Conservation (phyloP, 2,113 vertebrate species). For the Gadus chalcogrammus region DNA sequence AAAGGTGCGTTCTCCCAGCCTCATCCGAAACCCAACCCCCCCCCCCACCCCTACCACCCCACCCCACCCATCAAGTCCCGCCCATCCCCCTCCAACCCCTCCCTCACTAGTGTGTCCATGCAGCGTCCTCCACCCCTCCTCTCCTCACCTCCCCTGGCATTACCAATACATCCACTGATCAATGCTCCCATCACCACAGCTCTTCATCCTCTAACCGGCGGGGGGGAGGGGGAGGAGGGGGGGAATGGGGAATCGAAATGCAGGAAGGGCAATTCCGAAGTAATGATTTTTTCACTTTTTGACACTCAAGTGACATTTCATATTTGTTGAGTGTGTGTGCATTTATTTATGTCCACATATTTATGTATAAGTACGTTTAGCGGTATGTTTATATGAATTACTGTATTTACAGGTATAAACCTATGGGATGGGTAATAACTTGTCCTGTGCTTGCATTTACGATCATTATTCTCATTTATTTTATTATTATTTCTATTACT, state of each 20-base stretch:
- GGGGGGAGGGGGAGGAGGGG: slow-evolving; percentile 50
- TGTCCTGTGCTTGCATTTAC: neutral
- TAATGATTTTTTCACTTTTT: slow-evolving; percentile 43
- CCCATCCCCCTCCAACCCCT: slow-evolving; percentile 37
- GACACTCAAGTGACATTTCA: neutral
- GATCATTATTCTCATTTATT: slow-evolving; percentile 17
- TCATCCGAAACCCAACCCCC: slow-evolving; percentile 45
- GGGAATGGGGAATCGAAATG: slow-evolving; percentile 18
- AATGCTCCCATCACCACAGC: slow-evolving; percentile 52
- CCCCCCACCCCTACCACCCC: slow-evolving; percentile 29
- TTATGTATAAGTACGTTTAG: neutral
- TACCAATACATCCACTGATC: slow-evolving; percentile 43
- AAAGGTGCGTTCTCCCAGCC: slow-evolving; percentile 77
- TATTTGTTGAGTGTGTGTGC: neutral
- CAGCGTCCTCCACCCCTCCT: slow-evolving; percentile 55
- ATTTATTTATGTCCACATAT: neutral
- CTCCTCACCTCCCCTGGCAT: slow-evolving; percentile 50
- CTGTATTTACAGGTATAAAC: slow-evolving; percentile 8
- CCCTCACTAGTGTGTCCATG: slow-evolving; percentile 60
- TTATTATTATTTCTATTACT: slow-evolving; percentile 69
- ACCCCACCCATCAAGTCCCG: slow-evolving; percentile 56
- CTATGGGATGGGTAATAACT: neutral
- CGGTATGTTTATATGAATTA: neutral
- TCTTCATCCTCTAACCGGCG: slow-evolving; percentile 46
- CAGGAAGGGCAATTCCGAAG: slow-evolving; percentile 55